phyloP scores from a whole-genome alignment of 2,888 invertebrate species.

The Drosophila tripunctata region DNA sequence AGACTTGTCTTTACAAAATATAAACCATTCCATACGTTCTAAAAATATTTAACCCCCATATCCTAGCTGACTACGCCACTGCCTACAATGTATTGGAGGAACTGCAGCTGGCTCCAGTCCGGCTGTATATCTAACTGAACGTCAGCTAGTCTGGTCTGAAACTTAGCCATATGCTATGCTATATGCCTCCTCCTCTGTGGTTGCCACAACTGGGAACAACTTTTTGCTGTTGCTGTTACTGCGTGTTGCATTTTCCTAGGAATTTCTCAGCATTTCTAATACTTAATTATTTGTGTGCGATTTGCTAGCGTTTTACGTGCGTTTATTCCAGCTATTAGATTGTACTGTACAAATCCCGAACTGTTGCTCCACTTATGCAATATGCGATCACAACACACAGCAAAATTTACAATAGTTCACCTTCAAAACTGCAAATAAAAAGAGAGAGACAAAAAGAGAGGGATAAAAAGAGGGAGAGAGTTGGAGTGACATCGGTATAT shows the following conservation, averaged over 20 bases:
- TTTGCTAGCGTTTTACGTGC: slow-evolving; percentile 70
- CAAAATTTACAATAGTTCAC: slow-evolving; percentile 46
- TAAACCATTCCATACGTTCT: no score
- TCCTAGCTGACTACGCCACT: slow-evolving; percentile 22
- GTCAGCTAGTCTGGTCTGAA: slow-evolving; percentile 69
- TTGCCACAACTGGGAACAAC: slow-evolving; percentile 69
- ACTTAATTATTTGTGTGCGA: slow-evolving; percentile 78
- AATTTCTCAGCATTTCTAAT: slow-evolving; percentile 78
- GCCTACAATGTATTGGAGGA: no score
- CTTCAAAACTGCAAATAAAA: slow-evolving; percentile 40
- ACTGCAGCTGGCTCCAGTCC: slow-evolving; percentile 60
- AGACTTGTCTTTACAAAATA: no score
- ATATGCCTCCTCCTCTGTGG: background rate
- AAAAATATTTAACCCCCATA: background rate
- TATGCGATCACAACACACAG: slow-evolving; percentile 9
- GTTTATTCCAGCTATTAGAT: slow-evolving; percentile 46
- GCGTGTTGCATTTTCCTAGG: slow-evolving; percentile 67
- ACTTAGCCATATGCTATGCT: background rate
- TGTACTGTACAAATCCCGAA: slow-evolving; percentile 10
- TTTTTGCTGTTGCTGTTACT: slow-evolving; percentile 43
- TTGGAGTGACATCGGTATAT: background rate
- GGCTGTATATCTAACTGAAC: slow-evolving; percentile 72
- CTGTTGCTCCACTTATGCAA: slow-evolving; percentile 56
- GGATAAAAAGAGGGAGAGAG: background rate
- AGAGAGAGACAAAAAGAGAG: background rate